Conservation (phyloP, 1,140 invertebrate genomes). For the Lasioglossum albipes region DNA sequence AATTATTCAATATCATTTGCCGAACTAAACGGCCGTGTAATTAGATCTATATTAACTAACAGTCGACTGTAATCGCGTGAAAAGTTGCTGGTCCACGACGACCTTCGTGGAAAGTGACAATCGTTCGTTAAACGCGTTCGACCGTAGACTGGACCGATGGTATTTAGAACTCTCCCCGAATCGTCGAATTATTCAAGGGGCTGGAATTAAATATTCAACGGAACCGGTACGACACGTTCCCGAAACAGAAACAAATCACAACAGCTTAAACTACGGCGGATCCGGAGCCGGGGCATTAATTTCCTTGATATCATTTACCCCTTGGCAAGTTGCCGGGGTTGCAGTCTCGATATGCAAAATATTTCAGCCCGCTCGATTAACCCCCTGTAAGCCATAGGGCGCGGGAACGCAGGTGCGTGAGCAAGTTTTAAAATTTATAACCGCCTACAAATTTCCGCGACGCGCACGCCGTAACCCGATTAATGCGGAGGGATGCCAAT, state of each 20-base stretch:
- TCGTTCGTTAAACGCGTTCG: too few species aligned
- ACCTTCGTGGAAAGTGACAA: too few species aligned
- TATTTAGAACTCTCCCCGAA: background rate
- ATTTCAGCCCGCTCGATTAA: constrained; percentile 43
- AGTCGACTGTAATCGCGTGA: background rate
- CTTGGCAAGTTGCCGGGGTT: background rate
- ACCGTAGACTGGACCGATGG: too few species aligned
- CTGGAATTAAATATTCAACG: background rate
- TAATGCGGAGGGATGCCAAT: constrained; percentile 60
- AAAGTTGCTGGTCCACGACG: too few species aligned
- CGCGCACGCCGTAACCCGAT: constrained; percentile 46
- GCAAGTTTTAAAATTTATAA: constrained; percentile 67
- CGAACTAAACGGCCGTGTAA: background rate
- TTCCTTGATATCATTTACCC: background rate
- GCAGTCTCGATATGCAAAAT: constrained; percentile 21
- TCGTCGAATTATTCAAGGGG: background rate
- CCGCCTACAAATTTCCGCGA: constrained; percentile 51
- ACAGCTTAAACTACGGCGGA: background rate
- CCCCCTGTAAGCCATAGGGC: constrained; percentile 13
- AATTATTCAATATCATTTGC: constrained; percentile 15
- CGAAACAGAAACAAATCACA: background rate
- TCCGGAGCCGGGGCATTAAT: background rate
- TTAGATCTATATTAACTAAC: constrained; percentile 18
- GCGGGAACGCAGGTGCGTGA: constrained; percentile 54
- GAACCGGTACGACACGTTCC: background rate